These are phyloP conservation scores for Drosophila neoperkinsi DNA, from an alignment of 2,888 invertebrate genomes.

Conservation along the genomic window DNA sequence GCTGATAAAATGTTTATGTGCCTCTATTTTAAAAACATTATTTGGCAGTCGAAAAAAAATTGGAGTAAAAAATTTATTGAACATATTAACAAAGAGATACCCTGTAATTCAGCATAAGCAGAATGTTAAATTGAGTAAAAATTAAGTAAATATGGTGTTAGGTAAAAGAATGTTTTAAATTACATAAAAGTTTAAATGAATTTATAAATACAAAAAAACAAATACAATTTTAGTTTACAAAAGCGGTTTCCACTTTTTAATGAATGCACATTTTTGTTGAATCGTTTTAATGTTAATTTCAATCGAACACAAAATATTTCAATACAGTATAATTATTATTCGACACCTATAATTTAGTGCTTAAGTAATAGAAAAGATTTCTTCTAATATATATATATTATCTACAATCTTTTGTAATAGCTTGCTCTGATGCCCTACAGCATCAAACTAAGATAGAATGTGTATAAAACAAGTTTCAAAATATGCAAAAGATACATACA, in stretches of 20 bases:
- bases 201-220: not conserved
- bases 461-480: not conserved
- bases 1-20: constrained; percentile 41
- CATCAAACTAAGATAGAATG: not conserved
- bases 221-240: not conserved
- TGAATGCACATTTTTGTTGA: not conserved
- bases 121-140: not conserved
- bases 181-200: not conserved
- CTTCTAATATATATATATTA: not conserved
- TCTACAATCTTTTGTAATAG: not conserved
- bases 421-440: not conserved
- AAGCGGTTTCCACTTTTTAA: not conserved
- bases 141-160: not conserved
- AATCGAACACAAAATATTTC: not conserved
- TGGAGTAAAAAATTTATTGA: not conserved
- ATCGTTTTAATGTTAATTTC: constrained; percentile 2
- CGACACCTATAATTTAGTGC: not conserved
- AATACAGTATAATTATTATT: not conserved
- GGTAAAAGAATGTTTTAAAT: not conserved
- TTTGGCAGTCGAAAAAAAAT: constrained; percentile 4
- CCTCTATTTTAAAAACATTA: constrained; percentile 11
- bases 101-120: not conserved
- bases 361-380: not conserved
- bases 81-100: constrained; percentile 8
- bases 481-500: not conserved